These are phyloP conservation scores for Pardosa pseudoannulata DNA, from an alignment of 2,888 invertebrate species.

Conservation along the genomic window DNA sequence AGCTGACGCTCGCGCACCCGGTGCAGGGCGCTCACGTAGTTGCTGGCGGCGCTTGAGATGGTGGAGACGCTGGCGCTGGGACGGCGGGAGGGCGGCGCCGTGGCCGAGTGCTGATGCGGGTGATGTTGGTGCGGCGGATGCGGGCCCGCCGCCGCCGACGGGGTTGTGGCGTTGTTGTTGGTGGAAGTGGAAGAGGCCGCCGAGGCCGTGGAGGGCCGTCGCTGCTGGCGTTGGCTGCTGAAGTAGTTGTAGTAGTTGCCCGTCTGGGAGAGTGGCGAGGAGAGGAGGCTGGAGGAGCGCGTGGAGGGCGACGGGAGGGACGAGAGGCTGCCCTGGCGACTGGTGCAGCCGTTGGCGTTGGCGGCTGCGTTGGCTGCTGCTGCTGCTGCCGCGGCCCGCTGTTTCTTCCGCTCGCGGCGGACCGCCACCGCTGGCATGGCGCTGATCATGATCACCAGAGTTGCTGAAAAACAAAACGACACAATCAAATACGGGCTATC, in stretches of 20 bases:
- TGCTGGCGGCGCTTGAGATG: constrained; percentile 68
- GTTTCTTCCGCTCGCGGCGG: constrained; percentile 87
- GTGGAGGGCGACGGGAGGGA: constrained; percentile 67
- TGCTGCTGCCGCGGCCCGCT: constrained; percentile 76
- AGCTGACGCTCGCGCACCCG: constrained; percentile 60
- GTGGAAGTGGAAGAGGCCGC: background rate
- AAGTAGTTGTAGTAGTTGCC: constrained; percentile 64
- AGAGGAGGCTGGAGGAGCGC: constrained; percentile 61
- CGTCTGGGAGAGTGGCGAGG: constrained; percentile 53
- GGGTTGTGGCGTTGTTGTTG: too few relatives aligned
- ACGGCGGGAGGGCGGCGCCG: constrained; percentile 34
- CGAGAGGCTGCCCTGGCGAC: constrained; percentile 64
- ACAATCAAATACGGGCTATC: too few relatives aligned
- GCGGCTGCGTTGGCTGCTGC: constrained; percentile 10
- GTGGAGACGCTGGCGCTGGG: constrained; percentile 64
- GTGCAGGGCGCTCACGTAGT: constrained; percentile 69
- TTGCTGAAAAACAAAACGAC: constrained; percentile 45
- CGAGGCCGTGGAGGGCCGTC: constrained; percentile 37
- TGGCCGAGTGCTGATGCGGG: too few relatives aligned
- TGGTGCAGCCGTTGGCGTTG: constrained; percentile 7
- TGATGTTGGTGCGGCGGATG: background rate
- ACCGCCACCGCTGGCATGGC: constrained; percentile 92
- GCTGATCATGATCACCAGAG: constrained; percentile 83
- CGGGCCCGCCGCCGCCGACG: background rate
- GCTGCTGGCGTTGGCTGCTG: constrained; percentile 33